Base-by-base conservation (phyloP, 2,888 invertebrate genomes). In the Pyrochroa serraticornis region DNA sequence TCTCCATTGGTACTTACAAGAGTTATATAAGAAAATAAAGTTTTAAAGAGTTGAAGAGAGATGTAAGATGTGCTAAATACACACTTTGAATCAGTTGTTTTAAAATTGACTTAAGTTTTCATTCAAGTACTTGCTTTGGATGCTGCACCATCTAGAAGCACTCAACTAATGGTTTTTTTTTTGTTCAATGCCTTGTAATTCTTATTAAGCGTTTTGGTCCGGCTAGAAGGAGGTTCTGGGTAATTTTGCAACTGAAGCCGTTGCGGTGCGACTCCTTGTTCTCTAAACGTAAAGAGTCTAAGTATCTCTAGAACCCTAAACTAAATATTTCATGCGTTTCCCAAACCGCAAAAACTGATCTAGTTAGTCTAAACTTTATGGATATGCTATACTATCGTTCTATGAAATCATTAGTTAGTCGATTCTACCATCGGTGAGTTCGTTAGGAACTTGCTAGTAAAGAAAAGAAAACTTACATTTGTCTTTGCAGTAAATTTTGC, bases 401-500 rank as follows among this genome's bases (percentile, higher is more conserved):
- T 37, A 14, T 42, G 13, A 6, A 43, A 31, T 10, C 30, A 58
- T 34, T 52, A 52, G 33, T 35, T 33, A 34, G 6, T 45, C 6
- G 13, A 14, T 12, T 39, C 39, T 12, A 2, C 39, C 7, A 37
- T 37, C 8, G 13, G 59, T 55, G 59, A 58, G 22, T 44, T 56
- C 58, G 58, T 48, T 47, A 12, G 8, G 35, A 52, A 30, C 7
- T 35, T 8, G 34, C 8, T 47, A 35, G 22, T 38, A 38, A 45
- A 35, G 35, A 48, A 57, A 49, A 12, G 35, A 31, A 13, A 12
- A 82, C 88, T 87, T 80, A 93, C 93, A 93, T 92, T 82, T 93
- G 93, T 62, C 93, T 83, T 72, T 93, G 92, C 14, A 94, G 83
- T 53, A 93, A 82, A 78, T 92, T 93, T 80, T 93, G 93, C 93